These are phyloP conservation scores for Alloplasta piceator DNA, from an alignment of 2,888 invertebrate species.

Conservation along the genomic window DNA sequence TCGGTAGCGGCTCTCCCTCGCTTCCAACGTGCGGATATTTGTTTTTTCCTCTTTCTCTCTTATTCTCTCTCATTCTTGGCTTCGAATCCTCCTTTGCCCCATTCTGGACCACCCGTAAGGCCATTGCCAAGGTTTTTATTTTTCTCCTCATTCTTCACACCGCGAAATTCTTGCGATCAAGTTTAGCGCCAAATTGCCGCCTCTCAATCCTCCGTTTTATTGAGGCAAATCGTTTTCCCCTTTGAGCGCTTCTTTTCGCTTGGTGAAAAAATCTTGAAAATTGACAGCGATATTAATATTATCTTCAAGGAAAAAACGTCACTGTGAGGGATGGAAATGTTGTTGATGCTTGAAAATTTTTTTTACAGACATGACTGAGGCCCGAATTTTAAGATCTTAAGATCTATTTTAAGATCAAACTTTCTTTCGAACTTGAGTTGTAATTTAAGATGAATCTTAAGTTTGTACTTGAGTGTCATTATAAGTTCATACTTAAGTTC, in stretches of 20 bases:
- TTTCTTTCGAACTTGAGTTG: too few relatives aligned
- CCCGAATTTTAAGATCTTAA: too few relatives aligned
- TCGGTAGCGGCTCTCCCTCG: slow-evolving; percentile 28
- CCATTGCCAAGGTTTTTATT: slow-evolving; percentile 49
- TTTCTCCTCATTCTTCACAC: background rate
- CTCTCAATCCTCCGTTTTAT: background rate
- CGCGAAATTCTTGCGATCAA: slow-evolving; percentile 29
- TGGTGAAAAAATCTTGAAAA: too few relatives aligned
- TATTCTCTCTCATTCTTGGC: background rate
- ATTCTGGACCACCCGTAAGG: slow-evolving; percentile 35
- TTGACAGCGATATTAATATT: too few relatives aligned
- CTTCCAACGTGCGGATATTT: slow-evolving; percentile 12
- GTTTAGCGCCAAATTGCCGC: background rate
- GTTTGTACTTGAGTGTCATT: too few relatives aligned
- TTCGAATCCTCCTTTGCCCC: slow-evolving; percentile 26
- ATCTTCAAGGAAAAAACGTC: background rate
- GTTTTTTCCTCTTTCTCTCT: slow-evolving; percentile 10
- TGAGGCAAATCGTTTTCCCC: background rate
- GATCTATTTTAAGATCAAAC: too few relatives aligned
- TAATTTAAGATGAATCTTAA: too few relatives aligned
- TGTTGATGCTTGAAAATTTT: background rate
- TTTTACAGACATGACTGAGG: too few relatives aligned
- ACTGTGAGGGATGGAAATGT: background rate
- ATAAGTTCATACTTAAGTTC: too few relatives aligned
- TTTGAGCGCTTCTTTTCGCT: too few relatives aligned